Evolutionary conservation across 2,797 vertebrate species (phyloP).

Genomic region (Gymnodraco acuticeps): DNA sequence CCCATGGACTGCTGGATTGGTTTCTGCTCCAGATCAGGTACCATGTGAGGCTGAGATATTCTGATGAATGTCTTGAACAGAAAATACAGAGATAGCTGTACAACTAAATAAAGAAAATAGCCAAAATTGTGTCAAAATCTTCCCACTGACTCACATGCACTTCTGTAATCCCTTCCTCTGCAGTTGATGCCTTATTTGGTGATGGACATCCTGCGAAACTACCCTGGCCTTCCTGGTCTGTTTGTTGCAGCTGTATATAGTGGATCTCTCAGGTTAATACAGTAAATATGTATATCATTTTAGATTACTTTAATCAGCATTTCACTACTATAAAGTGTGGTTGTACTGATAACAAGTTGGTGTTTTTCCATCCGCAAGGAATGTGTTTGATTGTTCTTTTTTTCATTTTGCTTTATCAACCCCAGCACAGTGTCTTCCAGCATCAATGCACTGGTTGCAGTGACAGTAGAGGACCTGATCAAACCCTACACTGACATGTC

Average conservation of each 20-base stretch:
- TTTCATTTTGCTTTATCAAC: not conserved
- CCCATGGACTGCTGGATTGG: constrained; percentile 87
- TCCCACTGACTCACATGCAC: too few relatives aligned
- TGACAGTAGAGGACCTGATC: constrained; percentile 92
- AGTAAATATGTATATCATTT: not conserved
- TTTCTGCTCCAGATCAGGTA: constrained; percentile 93
- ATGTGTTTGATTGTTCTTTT: not conserved
- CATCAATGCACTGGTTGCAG: constrained; percentile 93
- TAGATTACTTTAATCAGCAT: not conserved
- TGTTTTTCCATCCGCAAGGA: not conserved
- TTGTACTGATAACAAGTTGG: not conserved
- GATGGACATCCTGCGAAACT: constrained; percentile 90
- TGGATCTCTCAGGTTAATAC: constrained; percentile 92
- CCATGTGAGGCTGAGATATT: not conserved
- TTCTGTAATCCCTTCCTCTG: not conserved
- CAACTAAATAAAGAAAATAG: too few relatives aligned
- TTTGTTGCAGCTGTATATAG: constrained; percentile 81
- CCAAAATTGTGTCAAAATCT: too few relatives aligned
- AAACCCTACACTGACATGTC: constrained; percentile 86
- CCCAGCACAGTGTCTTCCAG: constrained; percentile 95
- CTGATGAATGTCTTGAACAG: too few relatives aligned
- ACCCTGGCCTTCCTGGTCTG: constrained; percentile 92
- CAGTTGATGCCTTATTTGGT: constrained; percentile 95
- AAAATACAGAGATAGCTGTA: too few relatives aligned
- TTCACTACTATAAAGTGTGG: not conserved